Evolutionary conservation across 2,888 invertebrate species (phyloP), one percentile per base, ranked within the genome.

Genomic region (Serrognathus titanus): DNA sequence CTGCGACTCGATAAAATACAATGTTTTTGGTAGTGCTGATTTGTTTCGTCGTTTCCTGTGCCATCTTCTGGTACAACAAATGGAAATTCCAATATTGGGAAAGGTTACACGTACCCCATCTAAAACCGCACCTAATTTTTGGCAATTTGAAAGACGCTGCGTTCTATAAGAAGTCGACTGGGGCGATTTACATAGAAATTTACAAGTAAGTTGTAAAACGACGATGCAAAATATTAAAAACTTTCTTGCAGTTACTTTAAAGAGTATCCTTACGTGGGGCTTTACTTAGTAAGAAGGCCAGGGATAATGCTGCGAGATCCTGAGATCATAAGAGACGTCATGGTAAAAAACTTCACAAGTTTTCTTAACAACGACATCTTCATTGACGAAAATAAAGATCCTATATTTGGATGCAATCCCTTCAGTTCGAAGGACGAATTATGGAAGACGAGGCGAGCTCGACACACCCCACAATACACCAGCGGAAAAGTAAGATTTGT

Each of bases 391-490:
- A 69, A 78, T 16, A 59, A 66, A 0, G 81, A 81, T 45, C 77
- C 73, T 1, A 61, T 82, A 3, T 64, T 76, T 8, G 70, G 72
- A 3, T 71, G 73, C 37, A 78, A 78, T 69, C 76, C 78, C 1
- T 78, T 82, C 53, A 51, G 67, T 0, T 55, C 80, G 13, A 72
- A 70, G 3, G 76, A 78, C 1, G 70, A 75, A 20, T 64, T 73
- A 57, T 80, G 82, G 82, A 77, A 78, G 53, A 69, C 74, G 1
- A 66, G 78, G 2, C 71, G 82, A 2, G 69, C 74, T 0, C 79
- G 78, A 58, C 63, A 81, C 12, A 76, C 80, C 4, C 73, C 81
- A 0, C 78, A 78, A 1, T 70, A 81, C 4, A 80, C 81, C 1
- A 66, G 70, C 2, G 73, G 73, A 10, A 76, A 79, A 40, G 75